A percentile compares a stretch with the other conserved stretches of the same genome.
Evolutionary conservation across 2,888 invertebrate genomes (phyloP).

Genomic region (Blastobasis adustella): DNA sequence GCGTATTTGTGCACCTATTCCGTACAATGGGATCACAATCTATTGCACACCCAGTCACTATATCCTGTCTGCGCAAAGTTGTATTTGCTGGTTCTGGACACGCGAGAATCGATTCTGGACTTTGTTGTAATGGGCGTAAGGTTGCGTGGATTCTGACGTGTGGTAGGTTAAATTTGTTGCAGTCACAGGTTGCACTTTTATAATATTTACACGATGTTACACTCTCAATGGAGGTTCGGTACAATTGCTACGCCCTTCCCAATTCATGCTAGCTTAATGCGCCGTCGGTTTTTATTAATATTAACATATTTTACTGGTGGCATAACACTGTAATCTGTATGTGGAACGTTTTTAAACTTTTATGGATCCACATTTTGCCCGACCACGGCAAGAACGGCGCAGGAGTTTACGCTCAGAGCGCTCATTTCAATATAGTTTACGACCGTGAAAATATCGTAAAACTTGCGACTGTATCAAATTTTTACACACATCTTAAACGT

Average conservation of each 20-base stretch:
- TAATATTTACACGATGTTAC: conserved; percentile 41
- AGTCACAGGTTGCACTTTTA: conserved; percentile 22
- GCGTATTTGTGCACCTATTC: conserved; percentile 45
- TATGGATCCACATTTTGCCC: too few species aligned
- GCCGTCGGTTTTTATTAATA: conserved; percentile 6
- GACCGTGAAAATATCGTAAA: conserved; percentile 33
- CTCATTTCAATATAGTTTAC: conserved; percentile 19
- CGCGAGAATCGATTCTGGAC: background rate
- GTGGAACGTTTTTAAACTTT: too few species aligned
- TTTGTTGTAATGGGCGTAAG: background rate
- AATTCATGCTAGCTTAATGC: conserved; percentile 18
- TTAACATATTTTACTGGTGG: background rate
- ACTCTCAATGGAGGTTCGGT: conserved; percentile 18
- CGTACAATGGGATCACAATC: conserved; percentile 38
- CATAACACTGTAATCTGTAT: too few species aligned
- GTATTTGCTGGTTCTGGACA: background rate
- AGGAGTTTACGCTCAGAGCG: conserved; percentile 14
- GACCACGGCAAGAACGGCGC: background rate
- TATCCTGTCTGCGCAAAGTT: conserved; percentile 15
- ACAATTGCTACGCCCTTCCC: conserved; percentile 5
- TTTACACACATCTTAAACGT: conserved; percentile 39
- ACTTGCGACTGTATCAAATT: conserved; percentile 28
- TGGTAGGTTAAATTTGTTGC: background rate
- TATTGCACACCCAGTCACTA: conserved; percentile 25
- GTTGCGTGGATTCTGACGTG: background rate